phyloP scores from a whole-genome alignment of 2,888 invertebrate species.

The Diachrysia chrysitis region DNA sequence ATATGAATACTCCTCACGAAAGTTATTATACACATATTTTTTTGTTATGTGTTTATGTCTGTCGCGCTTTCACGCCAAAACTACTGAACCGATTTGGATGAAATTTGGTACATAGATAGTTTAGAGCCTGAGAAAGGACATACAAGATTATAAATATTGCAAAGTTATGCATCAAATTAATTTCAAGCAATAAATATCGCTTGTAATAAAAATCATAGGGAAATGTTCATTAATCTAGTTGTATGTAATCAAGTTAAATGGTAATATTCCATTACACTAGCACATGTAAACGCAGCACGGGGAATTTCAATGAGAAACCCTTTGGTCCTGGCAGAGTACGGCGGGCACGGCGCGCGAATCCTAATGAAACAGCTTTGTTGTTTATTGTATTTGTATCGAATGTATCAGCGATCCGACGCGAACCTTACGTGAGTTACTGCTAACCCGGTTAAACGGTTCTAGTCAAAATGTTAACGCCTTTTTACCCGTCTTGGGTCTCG shows the following conservation, averaged over 20 bases:
- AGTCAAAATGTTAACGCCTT: constrained; percentile 20
- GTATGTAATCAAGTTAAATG: constrained; percentile 1
- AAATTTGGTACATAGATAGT: too few relatives aligned
- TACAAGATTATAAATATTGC: too few relatives aligned
- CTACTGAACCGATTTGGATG: too few relatives aligned
- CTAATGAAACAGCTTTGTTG: constrained; percentile 70
- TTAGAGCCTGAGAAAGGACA: too few relatives aligned
- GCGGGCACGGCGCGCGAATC: constrained; percentile 57
- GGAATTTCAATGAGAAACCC: constrained; percentile 57
- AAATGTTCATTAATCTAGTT: too few relatives aligned
- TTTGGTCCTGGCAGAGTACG: constrained; percentile 44
- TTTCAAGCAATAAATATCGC: too few relatives aligned
- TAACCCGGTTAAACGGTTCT: constrained; percentile 33
- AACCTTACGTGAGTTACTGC: constrained; percentile 49
- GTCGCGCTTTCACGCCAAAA: too few relatives aligned
- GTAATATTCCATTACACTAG: constrained; percentile 25
- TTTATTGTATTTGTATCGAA: constrained; percentile 58
- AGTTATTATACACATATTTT: too few relatives aligned
- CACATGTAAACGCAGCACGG: constrained; percentile 39
- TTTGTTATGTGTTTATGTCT: too few relatives aligned
- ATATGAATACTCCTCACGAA: too few relatives aligned
- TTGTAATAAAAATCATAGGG: too few relatives aligned
- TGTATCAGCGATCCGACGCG: constrained; percentile 50
- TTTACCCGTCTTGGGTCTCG: constrained; percentile 13
- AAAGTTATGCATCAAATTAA: too few relatives aligned